A percentile compares a stretch with the other conserved stretches of the same genome.
Conservation (phyloP, 2,113 vertebrate genomes). For the Spheniscus mendiculus region DNA sequence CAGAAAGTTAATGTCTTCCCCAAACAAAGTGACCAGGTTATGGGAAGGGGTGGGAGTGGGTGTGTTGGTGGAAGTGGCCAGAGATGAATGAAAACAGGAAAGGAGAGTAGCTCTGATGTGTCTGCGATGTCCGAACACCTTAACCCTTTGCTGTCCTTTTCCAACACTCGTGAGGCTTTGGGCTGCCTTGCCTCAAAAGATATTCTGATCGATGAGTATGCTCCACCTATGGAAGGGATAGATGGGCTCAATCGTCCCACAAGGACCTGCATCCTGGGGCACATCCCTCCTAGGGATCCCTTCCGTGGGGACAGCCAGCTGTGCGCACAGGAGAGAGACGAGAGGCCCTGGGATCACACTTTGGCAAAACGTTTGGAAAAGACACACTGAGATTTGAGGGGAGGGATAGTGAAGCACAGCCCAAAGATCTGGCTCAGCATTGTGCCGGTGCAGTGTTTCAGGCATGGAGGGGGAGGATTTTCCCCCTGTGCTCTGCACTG, state of each 20-base stretch:
- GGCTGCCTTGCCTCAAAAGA: neutral
- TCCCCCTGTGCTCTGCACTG: neutral
- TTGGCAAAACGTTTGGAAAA: neutral
- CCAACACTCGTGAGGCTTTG: neutral
- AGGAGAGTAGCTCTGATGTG: conserved; percentile 21
- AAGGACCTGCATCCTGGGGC: neutral
- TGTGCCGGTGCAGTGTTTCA: neutral
- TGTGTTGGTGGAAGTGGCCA: conserved; percentile 34
- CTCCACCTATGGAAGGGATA: neutral
- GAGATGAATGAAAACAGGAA: conserved; percentile 67
- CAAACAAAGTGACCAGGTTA: conserved; percentile 41
- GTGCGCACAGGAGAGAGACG: accelerated
- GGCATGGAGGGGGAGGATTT: neutral
- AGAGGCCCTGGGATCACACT: neutral
- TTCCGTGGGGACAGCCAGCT: neutral
- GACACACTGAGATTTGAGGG: neutral
- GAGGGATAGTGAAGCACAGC: neutral
- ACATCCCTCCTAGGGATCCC: neutral
- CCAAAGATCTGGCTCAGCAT: neutral
- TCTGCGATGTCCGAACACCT: neutral
- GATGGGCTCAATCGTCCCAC: neutral
- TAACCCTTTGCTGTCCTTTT: conserved; percentile 46
- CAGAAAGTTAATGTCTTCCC: conserved; percentile 11
- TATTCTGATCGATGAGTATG: neutral
- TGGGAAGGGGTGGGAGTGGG: conserved; percentile 47